These are phyloP conservation scores for Oreochromis grahami DNA, from an alignment of 2,797 vertebrate species.

Conservation along the genomic window DNA sequence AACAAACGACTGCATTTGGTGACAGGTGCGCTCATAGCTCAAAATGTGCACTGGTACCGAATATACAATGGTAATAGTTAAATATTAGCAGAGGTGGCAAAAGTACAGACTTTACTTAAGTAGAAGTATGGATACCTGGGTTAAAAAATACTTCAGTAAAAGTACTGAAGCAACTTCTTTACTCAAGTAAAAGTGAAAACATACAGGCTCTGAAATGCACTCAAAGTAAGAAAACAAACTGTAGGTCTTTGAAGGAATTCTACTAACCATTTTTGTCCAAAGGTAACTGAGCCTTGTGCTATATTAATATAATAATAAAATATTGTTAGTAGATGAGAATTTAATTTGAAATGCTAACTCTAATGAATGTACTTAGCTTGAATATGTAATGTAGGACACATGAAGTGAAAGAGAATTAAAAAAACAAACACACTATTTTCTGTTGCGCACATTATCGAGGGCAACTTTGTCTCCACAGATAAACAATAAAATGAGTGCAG, in stretches of 20 bases:
- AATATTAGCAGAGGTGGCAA: neutral
- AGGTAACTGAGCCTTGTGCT: neutral
- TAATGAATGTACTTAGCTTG: neutral
- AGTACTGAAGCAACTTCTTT: neutral
- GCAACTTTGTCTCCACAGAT: neutral
- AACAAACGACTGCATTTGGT: neutral
- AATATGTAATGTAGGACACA: neutral
- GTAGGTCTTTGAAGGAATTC: neutral
- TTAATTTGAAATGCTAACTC: neutral
- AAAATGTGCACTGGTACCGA: neutral
- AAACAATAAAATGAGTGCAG: neutral
- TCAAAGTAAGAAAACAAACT: neutral
- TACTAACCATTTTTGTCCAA: neutral
- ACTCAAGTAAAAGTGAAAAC: neutral
- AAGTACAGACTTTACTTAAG: neutral
- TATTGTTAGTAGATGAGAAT: neutral
- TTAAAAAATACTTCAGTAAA: neutral
- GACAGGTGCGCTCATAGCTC: neutral
- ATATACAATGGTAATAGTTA: neutral
- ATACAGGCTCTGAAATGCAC: neutral
- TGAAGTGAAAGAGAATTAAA: neutral
- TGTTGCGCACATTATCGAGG: neutral
- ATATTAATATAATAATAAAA: neutral
- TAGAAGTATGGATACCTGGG: neutral
- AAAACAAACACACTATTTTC: neutral